Evolutionary conservation across 2,797 vertebrate genomes (phyloP), one percentile per base, ranked within the genome.

Genomic region (Enoplosus armatus): DNA sequence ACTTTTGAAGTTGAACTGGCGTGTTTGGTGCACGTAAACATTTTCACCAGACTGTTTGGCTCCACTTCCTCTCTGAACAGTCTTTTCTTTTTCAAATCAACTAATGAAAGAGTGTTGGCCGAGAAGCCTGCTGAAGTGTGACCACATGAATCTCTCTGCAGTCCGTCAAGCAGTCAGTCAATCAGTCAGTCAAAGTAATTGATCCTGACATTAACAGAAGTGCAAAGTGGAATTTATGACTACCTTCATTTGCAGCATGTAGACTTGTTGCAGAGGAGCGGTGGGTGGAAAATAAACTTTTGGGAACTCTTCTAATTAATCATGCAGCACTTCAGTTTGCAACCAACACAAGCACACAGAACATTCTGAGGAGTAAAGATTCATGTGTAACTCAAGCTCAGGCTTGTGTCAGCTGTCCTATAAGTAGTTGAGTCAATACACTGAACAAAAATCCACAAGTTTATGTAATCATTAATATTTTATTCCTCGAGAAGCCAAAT

Each of bases 381-480:
- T 35, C 10, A 11, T 29, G 53, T 47, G 48, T 6, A 60, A 39
- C 18, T 59, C 41, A 7, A 33, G 22, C n/a, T 61, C 69, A 1
- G 2, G 55, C 22, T 54, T 31, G 60, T 47, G 51, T 74, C 60
- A 56, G 72, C 51, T 20, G 0, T 63, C 35, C 50, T 22, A 24
- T 73, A 33, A 60, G 39, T 1, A 11, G 29, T 35, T 29, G 60
- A 82, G 68, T 76, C 45, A 64, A 68, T 59, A 68, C 53, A 20
- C 8, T 47, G 5, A 50, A 60, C 43, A 51, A 37, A 53, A 55
- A 61, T 66, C 53, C 60, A 64, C 68, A 56, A 61, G 56, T 67
- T 64, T 11, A 54, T 78, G 35, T 65, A 14, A 45, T 63, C 35
- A 54, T 88, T 73, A 27, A 84, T 87, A 75, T 83, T 75, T 75